Percentiles rank a stretch among this genome's conserved stretches.
Conservation (phyloP, 2,113 vertebrate species). For the Thunnus maccoyii region DNA sequence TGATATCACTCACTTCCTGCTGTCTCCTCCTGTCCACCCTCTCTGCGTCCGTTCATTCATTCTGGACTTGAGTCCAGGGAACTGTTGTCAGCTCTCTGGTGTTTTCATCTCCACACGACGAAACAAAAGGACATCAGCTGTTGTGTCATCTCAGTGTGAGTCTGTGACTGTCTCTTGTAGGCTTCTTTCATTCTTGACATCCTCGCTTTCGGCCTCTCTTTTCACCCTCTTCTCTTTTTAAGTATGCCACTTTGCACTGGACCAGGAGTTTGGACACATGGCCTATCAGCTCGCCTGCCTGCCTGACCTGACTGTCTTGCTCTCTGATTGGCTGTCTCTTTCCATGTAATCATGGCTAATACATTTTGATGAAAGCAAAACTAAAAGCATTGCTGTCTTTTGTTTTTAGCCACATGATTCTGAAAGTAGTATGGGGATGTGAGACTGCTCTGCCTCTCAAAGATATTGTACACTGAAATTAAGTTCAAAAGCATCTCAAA, state of each 20-base stretch:
- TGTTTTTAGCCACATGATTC: not conserved
- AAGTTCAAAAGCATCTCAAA: not conserved
- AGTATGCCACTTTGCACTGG: not conserved
- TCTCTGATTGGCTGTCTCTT: conserved; percentile 10
- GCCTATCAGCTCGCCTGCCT: not conserved
- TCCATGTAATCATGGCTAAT: not conserved
- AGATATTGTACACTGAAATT: not conserved
- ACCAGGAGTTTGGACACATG: not conserved
- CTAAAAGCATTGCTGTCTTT: not conserved
- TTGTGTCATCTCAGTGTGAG: conserved; percentile 45
- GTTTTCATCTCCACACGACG: not conserved
- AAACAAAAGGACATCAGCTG: not conserved
- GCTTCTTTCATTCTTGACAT: not conserved
- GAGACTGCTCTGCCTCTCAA: not conserved
- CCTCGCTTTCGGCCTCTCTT: not conserved
- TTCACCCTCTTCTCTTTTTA: not conserved
- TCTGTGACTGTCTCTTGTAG: not conserved
- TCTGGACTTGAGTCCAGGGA: not conserved
- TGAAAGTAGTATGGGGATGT: conserved; percentile 13
- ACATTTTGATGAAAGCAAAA: not conserved
- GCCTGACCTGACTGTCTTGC: not conserved
- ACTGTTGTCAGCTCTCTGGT: not conserved
- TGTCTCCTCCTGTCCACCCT: conserved; percentile 33
- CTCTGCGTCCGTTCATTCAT: not conserved
- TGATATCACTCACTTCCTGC: conserved; percentile 57